Base-by-base conservation (phyloP, 92 coral and sea anemone species). In the Meandrina meandrites region DNA sequence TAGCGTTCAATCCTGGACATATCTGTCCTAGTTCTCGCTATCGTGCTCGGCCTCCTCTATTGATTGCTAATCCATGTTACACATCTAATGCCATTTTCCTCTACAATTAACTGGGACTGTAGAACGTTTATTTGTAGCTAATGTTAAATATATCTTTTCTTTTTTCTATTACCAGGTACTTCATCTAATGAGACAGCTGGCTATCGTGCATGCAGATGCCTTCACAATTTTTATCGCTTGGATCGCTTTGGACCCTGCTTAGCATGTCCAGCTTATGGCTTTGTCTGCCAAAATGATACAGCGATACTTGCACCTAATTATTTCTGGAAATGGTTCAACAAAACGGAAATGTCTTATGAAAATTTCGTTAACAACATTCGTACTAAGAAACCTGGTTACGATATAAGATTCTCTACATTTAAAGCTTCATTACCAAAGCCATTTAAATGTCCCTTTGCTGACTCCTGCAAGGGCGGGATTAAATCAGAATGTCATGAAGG, bases 141-240 rank as follows among this genome's bases (percentile, higher is more conserved):
- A 4, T 2, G 24, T 56, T 56, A 16, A 16, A 19, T 16, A 15
- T 13, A 54, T 18, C 4, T 56, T 27, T 28, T 12, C 17, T 2
- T 66, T 66, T 3, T 66, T 10, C 34, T 11, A 22, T 64, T 27
- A n/a, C 2, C 48, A 37, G 78, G 78, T 18, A 73, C 78, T 36
- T 11, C 15, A 8, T 73, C 78, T 1, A 64, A 87, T 57, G 78
- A 80, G 71, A 69, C 78, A n/a, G 86, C 87, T 70, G 88, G 91
- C 32, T 83, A 87, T 74, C 91, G 91, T 69, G 82, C 80, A 30
- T 91, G 93, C 83, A 50, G 51, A 71, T 83, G 87, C 69, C 56
- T 83, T 4, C 51, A 42, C 76, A 45, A 62, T 10, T 81, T 81
- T 10, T 81, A 81, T 31, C 74, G 85, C 14, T 7, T 47, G 42